Conservation (phyloP, 92 coral and sea anemone genomes). For the Epizoanthus ramosus region DNA sequence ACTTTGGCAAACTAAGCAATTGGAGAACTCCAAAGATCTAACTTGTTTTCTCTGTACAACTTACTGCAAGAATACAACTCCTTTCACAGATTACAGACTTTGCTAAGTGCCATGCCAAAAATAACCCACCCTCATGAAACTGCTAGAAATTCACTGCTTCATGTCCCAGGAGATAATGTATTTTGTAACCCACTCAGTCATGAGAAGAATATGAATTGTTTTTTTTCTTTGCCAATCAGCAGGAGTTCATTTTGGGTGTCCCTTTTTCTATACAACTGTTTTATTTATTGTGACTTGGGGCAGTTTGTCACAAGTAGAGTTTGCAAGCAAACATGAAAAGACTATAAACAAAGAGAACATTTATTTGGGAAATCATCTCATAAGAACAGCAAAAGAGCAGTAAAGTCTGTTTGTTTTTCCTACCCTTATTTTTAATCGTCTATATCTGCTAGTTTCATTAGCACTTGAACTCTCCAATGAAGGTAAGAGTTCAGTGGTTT, state of each 20-base stretch:
- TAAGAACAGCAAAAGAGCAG: constrained; percentile 25
- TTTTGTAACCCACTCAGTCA: constrained; percentile 33
- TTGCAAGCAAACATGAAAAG: constrained; percentile 7
- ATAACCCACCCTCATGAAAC: constrained; percentile 36
- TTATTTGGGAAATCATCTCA: constrained; percentile 8
- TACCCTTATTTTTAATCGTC: not conserved
- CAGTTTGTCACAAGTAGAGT: constrained; percentile 10
- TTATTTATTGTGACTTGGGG: constrained; percentile 35
- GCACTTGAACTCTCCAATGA: not conserved
- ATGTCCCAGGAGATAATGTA: constrained; percentile 42
- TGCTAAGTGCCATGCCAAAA: constrained; percentile 33
- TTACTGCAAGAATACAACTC: constrained; percentile 6
- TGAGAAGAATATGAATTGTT: constrained; percentile 38
- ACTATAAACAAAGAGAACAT: constrained; percentile 15
- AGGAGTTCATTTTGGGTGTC: constrained; percentile 14
- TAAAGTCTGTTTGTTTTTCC: constrained; percentile 19
- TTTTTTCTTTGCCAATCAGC: constrained; percentile 26
- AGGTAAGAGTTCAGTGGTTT: not conserved
- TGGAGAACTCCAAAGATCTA: constrained; percentile 15
- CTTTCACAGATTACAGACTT: constrained; percentile 47
- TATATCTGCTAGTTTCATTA: not conserved
- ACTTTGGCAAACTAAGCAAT: constrained; percentile 10
- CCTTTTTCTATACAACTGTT: constrained; percentile 3
- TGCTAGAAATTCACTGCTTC: constrained; percentile 48
- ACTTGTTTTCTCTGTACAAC: constrained; percentile 22